Evolutionary conservation across 2,797 vertebrate genomes (phyloP).

Genomic region (Distichodus sexfasciatus): DNA sequence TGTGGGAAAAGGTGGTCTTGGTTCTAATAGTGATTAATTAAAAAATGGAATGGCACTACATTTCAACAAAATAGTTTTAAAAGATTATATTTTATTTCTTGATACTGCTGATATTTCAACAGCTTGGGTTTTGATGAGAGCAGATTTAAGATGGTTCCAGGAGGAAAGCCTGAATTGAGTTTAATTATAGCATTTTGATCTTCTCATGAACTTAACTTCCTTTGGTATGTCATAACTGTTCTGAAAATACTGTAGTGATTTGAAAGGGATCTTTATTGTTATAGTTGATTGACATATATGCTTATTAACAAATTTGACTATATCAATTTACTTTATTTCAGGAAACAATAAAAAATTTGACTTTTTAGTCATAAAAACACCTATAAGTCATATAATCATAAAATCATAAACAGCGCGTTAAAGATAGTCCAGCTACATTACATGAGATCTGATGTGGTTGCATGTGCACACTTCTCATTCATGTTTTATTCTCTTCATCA

Average conservation of each 20-base stretch:
- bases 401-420: neutral
- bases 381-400: no score
- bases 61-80: no score
- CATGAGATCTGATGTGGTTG: constrained; percentile 12
- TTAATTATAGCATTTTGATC: neutral
- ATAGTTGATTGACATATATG: no score
- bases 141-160: neutral
- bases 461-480: constrained; percentile 25
- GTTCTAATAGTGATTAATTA: no score
- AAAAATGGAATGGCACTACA: no score
- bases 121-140: no score
- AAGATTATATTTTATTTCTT: neutral
- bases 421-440: neutral
- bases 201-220: no score
- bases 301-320: no score
- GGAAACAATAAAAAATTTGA: no score
- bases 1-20: no score
- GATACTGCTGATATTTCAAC: neutral
- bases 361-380: no score
- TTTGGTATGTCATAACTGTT: neutral
- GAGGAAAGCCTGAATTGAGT: neutral
- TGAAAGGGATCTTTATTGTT: neutral
- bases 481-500: constrained; percentile 47
- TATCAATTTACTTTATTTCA: no score
- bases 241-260: neutral